Base-by-base conservation (phyloP, 2,888 invertebrate species). In the Pyrrhia umbra region DNA sequence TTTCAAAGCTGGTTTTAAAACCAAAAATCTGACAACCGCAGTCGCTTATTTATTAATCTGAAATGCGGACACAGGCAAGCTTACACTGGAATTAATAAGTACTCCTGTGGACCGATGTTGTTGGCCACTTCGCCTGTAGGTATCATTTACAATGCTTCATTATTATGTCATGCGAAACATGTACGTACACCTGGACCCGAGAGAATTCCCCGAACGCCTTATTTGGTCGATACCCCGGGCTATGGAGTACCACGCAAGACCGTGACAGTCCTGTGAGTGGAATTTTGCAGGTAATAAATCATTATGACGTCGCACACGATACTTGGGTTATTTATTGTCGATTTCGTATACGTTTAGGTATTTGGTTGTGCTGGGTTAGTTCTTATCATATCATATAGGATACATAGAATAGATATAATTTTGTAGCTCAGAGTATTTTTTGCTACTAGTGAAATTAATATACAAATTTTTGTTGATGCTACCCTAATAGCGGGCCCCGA, bases 221-320 rank as follows among this genome's bases (percentile, higher is more conserved):
- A 82, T 84, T 85, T 84, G 75, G 78, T 77, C 76, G 77, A 75
- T 81, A 81, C 78, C 77, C 70, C 72, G 51, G 63, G 57, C 57
- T 42, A 58, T 64, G 39, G 45, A 67, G 66, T 77, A 76, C 79
- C 81, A 81, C 77, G 79, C 80, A 64, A 77, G 49, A 43, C 59
- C 60, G 52, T 77, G 64, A 62, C 70, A 73, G 62, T 72, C 30
- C 45, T 61, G 71, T 81, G 83, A 80, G 81, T 80, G 68, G 84
- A 81, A 88, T 88, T 87, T 85, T 82, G 73, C 82, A 81, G 71
- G 75, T 83, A 80, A 86, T 88, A 89, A 88, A 89, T 88, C 85
- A 86, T 84, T 81, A 77, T 80, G 84, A 84, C 84, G 74, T 58
- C 67, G 65, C 75, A 69, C 79, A 76, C 56, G 60, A 64, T 64